Evolutionary conservation across 2,888 invertebrate genomes (phyloP).

Genomic region (Watsonalla binaria): DNA sequence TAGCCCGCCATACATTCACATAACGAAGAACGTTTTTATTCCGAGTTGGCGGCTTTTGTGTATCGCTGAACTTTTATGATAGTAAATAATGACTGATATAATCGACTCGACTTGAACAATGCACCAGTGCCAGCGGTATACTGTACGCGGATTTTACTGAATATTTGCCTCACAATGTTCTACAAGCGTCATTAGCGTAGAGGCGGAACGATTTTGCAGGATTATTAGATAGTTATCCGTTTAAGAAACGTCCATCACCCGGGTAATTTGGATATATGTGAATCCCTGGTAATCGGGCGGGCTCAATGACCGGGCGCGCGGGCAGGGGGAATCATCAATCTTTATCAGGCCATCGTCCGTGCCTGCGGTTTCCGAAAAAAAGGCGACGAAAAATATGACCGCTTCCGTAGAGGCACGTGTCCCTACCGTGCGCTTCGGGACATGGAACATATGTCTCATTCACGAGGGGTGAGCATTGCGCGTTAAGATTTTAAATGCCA

Average conservation of each 20-base stretch:
- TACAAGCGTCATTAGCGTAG: conserved; percentile 14
- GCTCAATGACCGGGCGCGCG: conserved; percentile 57
- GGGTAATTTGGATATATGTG: conserved; percentile 77
- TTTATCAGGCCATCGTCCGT: conserved; percentile 61
- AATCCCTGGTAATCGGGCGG: conserved; percentile 67
- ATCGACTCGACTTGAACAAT: conserved; percentile 13
- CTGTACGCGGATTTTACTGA: conserved; percentile 25
- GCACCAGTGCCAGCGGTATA: conserved; percentile 29
- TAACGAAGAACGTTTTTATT: conserved; percentile 1
- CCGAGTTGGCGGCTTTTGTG: background rate
- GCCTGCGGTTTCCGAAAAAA: conserved; percentile 52
- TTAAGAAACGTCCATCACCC: conserved; percentile 73
- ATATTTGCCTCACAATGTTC: conserved; percentile 10
- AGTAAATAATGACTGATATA: background rate
- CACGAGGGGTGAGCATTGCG: background rate
- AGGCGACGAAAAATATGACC: conserved; percentile 63
- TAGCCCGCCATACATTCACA: conserved; percentile 18
- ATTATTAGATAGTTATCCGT: conserved; percentile 55
- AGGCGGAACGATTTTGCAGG: conserved; percentile 20
- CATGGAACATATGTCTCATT: conserved; percentile 1
- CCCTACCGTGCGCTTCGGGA: conserved; percentile 18
- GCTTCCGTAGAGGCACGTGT: conserved; percentile 41
- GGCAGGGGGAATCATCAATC: conserved; percentile 64
- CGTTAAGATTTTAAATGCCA: background rate
- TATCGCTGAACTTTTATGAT: background rate